A percentile compares a stretch with the other conserved stretches of the same genome.
Conservation (phyloP, 2,113 vertebrate genomes). For the Ophiodon elongatus region DNA sequence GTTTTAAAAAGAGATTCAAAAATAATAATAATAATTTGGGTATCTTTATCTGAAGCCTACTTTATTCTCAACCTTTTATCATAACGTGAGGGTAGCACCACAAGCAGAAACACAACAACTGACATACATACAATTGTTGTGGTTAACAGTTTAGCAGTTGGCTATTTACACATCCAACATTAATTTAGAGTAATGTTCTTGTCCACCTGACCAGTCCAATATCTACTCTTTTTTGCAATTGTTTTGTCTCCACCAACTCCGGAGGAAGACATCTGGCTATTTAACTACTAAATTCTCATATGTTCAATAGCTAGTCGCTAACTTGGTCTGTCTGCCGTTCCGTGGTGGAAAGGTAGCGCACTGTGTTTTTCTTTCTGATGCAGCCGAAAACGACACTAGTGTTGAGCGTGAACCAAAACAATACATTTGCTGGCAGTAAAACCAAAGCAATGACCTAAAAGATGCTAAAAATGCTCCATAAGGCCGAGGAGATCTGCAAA, state of each 20-base stretch:
- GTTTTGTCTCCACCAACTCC: not conserved
- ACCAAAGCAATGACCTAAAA: not conserved
- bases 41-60: too few species aligned
- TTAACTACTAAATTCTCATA: too few species aligned
- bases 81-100: not conserved
- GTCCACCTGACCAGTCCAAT: too few species aligned
- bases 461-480: not conserved
- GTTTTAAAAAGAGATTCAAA: not conserved
- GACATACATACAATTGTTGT: not conserved
- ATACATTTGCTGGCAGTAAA: not conserved
- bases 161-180: too few species aligned
- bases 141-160: not conserved
- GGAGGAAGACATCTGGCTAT: too few species aligned
- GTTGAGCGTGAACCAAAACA: not conserved
- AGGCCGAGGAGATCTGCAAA: not conserved
- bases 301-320: too few species aligned
- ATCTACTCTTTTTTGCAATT: not conserved
- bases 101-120: not conserved
- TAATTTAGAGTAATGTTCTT: too few species aligned
- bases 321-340: too few species aligned
- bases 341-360: not conserved
- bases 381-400: not conserved
- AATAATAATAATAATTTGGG: not conserved
- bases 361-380: not conserved
- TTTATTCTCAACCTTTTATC: not conserved